Conservation (phyloP, 92 coral and sea anemone genomes). For the Parazoanthus swiftii region DNA sequence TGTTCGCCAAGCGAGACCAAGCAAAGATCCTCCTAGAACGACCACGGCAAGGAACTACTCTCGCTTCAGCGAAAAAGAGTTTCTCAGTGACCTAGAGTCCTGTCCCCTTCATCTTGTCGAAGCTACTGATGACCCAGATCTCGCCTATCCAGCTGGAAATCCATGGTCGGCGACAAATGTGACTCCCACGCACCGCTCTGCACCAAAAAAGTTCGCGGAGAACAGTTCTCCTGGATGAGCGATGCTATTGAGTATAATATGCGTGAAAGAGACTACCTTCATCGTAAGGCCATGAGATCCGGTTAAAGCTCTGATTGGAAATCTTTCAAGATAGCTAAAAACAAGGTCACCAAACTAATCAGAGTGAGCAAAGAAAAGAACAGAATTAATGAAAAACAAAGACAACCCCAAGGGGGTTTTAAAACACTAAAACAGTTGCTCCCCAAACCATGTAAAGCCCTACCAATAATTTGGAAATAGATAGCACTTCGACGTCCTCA, state of each 20-base stretch:
- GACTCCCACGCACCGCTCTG: slow-evolving; percentile 53
- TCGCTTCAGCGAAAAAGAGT: slow-evolving; percentile 31
- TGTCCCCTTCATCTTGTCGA: slow-evolving; percentile 51
- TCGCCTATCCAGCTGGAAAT: slow-evolving; percentile 53
- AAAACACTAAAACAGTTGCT: no score
- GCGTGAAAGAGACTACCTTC: slow-evolving; percentile 34
- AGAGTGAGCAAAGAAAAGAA: no score
- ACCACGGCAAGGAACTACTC: slow-evolving; percentile 38
- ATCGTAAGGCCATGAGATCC: slow-evolving; percentile 47
- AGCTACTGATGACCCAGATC: slow-evolving; percentile 51
- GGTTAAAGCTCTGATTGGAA: slow-evolving; percentile 45
- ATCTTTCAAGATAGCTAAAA: slow-evolving; percentile 45
- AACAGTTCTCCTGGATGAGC: slow-evolving; percentile 55
- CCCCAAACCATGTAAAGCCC: no score
- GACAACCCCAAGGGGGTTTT: no score
- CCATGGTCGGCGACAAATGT: slow-evolving; percentile 39
- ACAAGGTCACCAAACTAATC: slow-evolving; percentile 44
- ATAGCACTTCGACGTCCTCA: no score
- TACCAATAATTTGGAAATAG: no score
- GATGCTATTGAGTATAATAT: no score
- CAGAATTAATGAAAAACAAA: no score
- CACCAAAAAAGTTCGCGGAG: slow-evolving; percentile 40
- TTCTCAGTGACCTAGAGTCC: slow-evolving; percentile 44
- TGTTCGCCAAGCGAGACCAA: slow-evolving; percentile 30
- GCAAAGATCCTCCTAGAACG: slow-evolving; percentile 39